phyloP scores from a whole-genome alignment of 2,113 vertebrate genomes.

The Protomyctophum bolini region DNA sequence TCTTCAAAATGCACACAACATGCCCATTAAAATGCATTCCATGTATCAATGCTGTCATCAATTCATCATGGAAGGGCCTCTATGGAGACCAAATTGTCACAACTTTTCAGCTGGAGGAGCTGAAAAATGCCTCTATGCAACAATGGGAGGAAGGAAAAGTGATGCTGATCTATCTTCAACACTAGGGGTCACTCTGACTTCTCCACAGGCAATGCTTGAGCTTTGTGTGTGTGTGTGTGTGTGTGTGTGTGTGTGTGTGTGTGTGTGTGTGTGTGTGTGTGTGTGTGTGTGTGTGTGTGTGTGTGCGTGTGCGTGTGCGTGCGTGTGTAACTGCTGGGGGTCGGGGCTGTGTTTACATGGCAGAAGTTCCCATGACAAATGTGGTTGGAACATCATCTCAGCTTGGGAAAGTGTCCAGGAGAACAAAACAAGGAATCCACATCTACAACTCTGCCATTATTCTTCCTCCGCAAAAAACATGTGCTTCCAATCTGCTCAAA shows the following conservation, averaged over 20 bases:
- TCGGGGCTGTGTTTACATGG: slow-evolving; percentile 76
- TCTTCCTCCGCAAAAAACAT: slow-evolving; percentile 79
- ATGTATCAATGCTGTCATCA: slow-evolving; percentile 33
- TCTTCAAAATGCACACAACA: too few relatives aligned
- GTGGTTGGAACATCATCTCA: slow-evolving; percentile 84
- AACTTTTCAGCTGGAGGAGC: slow-evolving; percentile 37
- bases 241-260: neutral
- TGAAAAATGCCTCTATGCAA: slow-evolving; percentile 16
- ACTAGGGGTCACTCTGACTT: slow-evolving; percentile 73
- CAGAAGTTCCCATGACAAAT: slow-evolving; percentile 92
- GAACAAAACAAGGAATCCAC: slow-evolving; percentile 58
- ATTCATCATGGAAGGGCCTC: slow-evolving; percentile 40
- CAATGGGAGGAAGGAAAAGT: slow-evolving; percentile 13
- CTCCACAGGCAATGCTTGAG: slow-evolving; percentile 20
- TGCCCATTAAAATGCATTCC: slow-evolving; percentile 14
- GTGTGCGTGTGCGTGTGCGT: neutral
- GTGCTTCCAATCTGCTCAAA: slow-evolving; percentile 89
- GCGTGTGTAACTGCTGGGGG: slow-evolving; percentile 33
- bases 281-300: slow-evolving; percentile 10
- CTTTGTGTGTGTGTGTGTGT: slow-evolving; percentile 9
- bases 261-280: slow-evolving; percentile 9
- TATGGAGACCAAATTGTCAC: slow-evolving; percentile 45
- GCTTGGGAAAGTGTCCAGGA: slow-evolving; percentile 78
- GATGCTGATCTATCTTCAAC: slow-evolving; percentile 13
- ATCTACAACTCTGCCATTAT: slow-evolving; percentile 78